Evolutionary conservation across 2,113 vertebrate genomes (phyloP).

Genomic region (Falco punctatus): DNA sequence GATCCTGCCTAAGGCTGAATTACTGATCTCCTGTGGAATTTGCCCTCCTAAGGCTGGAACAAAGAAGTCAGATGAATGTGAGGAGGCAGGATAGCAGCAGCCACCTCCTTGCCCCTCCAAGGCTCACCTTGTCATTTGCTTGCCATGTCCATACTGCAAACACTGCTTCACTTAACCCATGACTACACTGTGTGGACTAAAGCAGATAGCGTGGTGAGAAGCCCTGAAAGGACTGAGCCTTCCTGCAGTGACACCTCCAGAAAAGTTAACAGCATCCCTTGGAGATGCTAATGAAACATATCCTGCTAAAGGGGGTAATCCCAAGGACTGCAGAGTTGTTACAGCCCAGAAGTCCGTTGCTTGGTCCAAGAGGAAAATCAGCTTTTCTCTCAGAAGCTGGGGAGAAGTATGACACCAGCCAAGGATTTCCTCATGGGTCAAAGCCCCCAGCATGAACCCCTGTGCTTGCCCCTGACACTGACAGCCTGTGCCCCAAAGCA

Average conservation of each 20-base stretch:
- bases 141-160: not conserved
- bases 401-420: not conserved
- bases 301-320: not conserved
- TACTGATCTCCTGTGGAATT: slow-evolving; percentile 27
- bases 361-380: not conserved
- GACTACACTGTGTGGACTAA: not conserved
- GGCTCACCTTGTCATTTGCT: not conserved
- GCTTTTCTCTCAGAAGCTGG: not conserved
- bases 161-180: not conserved
- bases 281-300: not conserved
- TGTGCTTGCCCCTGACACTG: not conserved
- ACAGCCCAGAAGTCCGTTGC: not conserved
- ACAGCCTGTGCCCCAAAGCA: not conserved
- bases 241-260: not conserved
- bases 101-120: not conserved
- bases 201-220: not conserved
- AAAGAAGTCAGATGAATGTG: not conserved
- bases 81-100: not conserved
- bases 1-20: slow-evolving; percentile 9
- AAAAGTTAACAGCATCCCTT: not conserved
- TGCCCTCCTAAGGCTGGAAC: slow-evolving; percentile 44
- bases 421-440: not conserved
- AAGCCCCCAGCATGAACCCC: not conserved
- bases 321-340: not conserved
- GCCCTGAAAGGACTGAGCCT: not conserved